A percentile compares a stretch with the other conserved stretches of the same genome.
phyloP scores from a whole-genome alignment of 2,888 invertebrate genomes.

The Ephialtes manifestator region DNA sequence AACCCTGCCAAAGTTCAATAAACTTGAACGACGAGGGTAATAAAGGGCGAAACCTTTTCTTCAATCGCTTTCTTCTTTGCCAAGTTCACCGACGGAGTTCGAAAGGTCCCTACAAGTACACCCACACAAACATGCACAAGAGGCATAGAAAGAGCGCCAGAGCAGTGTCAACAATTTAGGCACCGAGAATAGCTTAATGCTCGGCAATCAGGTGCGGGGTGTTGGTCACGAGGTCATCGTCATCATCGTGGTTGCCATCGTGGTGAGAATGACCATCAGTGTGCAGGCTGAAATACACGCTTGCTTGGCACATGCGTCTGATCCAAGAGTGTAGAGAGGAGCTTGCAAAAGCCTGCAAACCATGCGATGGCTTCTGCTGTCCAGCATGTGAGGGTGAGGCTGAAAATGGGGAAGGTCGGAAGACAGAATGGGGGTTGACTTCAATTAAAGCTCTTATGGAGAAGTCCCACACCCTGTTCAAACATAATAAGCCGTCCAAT shows the following conservation, averaged over 20 bases:
- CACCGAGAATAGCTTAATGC: conserved; percentile 78
- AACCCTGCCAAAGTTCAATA: not conserved
- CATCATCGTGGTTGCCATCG: conserved; percentile 7
- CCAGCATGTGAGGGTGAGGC: conserved; percentile 71
- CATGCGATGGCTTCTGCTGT: conserved; percentile 54
- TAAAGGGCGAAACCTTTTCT: not conserved
- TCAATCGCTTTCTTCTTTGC: not conserved
- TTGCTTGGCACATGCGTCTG: not conserved
- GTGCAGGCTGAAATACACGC: not conserved
- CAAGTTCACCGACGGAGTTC: not conserved
- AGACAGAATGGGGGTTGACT: conserved; percentile 68
- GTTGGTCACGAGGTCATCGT: conserved; percentile 49
- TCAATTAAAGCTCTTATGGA: conserved; percentile 81
- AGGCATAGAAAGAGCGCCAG: conserved; percentile 33
- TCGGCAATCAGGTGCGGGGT: conserved; percentile 67
- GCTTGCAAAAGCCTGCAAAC: conserved; percentile 61
- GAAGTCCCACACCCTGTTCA: conserved; percentile 80
- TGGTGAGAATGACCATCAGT: conserved; percentile 7
- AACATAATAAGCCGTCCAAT: conserved; percentile 78
- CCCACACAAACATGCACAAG: conserved; percentile 1
- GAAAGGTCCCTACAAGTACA: not conserved
- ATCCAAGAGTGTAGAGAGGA: conserved; percentile 59
- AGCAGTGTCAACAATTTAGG: conserved; percentile 80
- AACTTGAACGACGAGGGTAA: not conserved
- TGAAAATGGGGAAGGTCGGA: conserved; percentile 35